Base-by-base conservation (phyloP, 2,113 vertebrate species). In the Stercorarius parasiticus region DNA sequence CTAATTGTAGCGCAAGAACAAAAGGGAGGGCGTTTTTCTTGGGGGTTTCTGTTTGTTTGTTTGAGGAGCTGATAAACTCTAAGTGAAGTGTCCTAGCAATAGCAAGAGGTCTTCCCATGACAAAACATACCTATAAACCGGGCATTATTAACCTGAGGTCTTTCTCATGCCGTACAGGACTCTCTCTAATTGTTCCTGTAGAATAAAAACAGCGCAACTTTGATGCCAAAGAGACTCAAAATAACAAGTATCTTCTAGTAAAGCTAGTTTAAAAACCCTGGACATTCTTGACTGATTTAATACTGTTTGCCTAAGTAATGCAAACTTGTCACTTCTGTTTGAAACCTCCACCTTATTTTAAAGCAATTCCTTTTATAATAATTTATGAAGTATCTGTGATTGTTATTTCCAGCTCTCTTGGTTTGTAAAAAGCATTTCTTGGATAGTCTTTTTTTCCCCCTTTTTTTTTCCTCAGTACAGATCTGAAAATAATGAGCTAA, bases 401-500 rank as follows among this genome's bases (percentile, higher is more conserved):
- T 84, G 77, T 86, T 94, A 74, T 86, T 90, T 93, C 74, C 59
- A 92, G 38, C 4, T 30, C 38, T 83, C 55, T 73, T 78, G 15
- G 49, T 88, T 82, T 93, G n/a, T 83, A 78, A 88, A 94, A n/a
- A 71, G 50, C 50, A 32, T 95, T 94, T 95, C 53, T 88, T 77
- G 50, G 49, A 40, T 21, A 84, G 34, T 25, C 4, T 13, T 53
- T 42, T 42, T n/a, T 20, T 7, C 1, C 0, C 0, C 3, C 4
- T 9, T 36, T n/a, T 70, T 26, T 87, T 15, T 3, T 2, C 13
- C 15, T 65, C 55, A 19, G 26, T 72, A 43, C 45, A 77, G 27
- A 47, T 82, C 73, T 79, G 76, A 87, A 97, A 95, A 95, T 80
- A 94, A 93, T 77, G 66, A 90, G 62, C 56, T 85, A 72, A 62